phyloP scores from a whole-genome alignment of 2,797 vertebrate genomes.

The Malacoraja senta region DNA sequence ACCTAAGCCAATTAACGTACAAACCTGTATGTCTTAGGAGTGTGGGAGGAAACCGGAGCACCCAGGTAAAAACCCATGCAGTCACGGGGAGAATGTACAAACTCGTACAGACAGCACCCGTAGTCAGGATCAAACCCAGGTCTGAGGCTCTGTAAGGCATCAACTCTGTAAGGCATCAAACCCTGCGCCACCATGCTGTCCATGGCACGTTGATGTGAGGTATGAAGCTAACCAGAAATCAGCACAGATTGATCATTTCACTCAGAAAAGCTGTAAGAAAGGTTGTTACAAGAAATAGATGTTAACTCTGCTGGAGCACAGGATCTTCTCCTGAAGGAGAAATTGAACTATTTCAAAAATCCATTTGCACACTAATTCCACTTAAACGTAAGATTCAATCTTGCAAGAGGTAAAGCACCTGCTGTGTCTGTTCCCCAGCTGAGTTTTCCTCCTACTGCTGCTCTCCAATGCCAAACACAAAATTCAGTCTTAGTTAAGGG shows the following conservation, averaged over 20 bases:
- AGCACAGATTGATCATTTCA: background rate
- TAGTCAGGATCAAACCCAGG: too few species aligned
- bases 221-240: background rate
- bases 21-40: too few species aligned
- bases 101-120: too few species aligned
- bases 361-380: background rate
- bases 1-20: too few species aligned
- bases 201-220: background rate
- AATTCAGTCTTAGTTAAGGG: background rate
- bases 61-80: too few species aligned
- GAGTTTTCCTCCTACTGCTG: background rate
- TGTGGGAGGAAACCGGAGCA: too few species aligned
- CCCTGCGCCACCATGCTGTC: too few species aligned
- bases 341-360: background rate
- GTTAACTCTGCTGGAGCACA: background rate
- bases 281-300: background rate
- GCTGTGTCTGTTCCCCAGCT: background rate
- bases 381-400: background rate
- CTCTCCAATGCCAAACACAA: background rate
- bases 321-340: background rate
- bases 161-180: too few species aligned
- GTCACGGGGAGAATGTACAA: too few species aligned
- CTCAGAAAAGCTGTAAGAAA: background rate
- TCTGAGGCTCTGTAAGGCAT: too few species aligned
- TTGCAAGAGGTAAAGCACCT: background rate